phyloP scores from a whole-genome alignment of 2,113 vertebrate species.

The Tyrannus savana region DNA sequence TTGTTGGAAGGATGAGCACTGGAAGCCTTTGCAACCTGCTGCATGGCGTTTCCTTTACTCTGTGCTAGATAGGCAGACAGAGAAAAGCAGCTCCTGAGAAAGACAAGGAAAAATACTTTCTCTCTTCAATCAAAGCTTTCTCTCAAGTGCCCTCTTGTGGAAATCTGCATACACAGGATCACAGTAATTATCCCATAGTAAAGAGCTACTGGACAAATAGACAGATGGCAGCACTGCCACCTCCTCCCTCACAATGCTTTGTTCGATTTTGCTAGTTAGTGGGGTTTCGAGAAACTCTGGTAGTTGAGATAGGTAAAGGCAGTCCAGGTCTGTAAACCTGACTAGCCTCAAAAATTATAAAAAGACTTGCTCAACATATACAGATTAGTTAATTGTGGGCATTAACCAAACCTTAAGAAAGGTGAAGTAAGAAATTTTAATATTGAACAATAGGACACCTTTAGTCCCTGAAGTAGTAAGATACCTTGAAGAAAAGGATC shows the following conservation, averaged over 20 bases:
- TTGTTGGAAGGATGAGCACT: neutral
- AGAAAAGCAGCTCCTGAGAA: neutral
- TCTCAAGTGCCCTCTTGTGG: neutral
- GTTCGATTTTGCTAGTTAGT: neutral
- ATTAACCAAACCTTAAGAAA: neutral
- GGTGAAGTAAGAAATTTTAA: neutral
- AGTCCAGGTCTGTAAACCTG: neutral
- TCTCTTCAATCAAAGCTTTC: neutral
- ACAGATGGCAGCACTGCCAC: neutral
- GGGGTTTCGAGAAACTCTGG: neutral
- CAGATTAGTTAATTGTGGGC: neutral
- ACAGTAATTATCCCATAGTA: neutral
- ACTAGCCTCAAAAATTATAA: neutral
- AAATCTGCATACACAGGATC: neutral
- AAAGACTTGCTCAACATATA: neutral
- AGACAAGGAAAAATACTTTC: neutral
- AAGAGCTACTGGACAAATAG: neutral
- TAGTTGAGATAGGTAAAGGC: neutral
- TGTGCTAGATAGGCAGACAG: neutral
- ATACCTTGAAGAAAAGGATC: neutral
- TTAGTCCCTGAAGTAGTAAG: neutral
- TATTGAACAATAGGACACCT: neutral
- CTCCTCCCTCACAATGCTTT: neutral
- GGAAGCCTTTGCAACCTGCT: neutral
- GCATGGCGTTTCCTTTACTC: neutral